These are phyloP conservation scores for Drosophila paramelanica DNA, from an alignment of 2,888 invertebrate genomes.

Conservation along the genomic window DNA sequence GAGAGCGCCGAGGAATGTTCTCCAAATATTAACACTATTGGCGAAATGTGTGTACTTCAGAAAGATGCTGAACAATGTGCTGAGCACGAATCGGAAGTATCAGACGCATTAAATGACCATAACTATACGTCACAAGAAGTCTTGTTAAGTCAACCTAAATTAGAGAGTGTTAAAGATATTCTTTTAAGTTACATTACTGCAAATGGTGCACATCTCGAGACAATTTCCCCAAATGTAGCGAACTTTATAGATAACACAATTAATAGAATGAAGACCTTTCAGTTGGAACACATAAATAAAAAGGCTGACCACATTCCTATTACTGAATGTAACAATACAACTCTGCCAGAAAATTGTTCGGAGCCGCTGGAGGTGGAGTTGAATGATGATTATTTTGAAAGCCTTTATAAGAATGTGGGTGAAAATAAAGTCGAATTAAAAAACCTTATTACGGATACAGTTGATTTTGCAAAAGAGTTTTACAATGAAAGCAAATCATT, in stretches of 20 bases:
- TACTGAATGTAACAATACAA: background rate
- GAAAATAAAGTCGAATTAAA: constrained; percentile 16
- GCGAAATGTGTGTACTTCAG: constrained; percentile 41
- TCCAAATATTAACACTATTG: constrained; percentile 20
- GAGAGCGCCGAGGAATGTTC: constrained; percentile 8
- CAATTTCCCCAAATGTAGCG: constrained; percentile 33
- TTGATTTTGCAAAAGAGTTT: constrained; percentile 65
- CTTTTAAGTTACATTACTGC: constrained; percentile 59
- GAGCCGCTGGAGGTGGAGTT: constrained; percentile 66
- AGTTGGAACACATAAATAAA: constrained; percentile 22
- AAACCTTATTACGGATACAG: constrained; percentile 44
- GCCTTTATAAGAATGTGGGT: constrained; percentile 40
- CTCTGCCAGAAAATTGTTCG: constrained; percentile 57
- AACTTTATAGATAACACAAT: constrained; percentile 64
- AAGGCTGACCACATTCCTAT: background rate
- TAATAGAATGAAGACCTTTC: constrained; percentile 40
- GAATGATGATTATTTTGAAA: constrained; percentile 62
- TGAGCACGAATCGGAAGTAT: constrained; percentile 20
- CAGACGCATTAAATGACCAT: constrained; percentile 69
- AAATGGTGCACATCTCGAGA: constrained; percentile 14
- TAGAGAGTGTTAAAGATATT: constrained; percentile 35
- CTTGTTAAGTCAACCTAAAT: constrained; percentile 4
- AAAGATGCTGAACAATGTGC: constrained; percentile 3
- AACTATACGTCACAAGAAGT: constrained; percentile 70
- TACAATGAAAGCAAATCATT: constrained; percentile 64